Evolutionary conservation across 2,888 invertebrate genomes (phyloP), one percentile per base, ranked within the genome.

Genomic region (Bembecia ichneumoniformis): DNA sequence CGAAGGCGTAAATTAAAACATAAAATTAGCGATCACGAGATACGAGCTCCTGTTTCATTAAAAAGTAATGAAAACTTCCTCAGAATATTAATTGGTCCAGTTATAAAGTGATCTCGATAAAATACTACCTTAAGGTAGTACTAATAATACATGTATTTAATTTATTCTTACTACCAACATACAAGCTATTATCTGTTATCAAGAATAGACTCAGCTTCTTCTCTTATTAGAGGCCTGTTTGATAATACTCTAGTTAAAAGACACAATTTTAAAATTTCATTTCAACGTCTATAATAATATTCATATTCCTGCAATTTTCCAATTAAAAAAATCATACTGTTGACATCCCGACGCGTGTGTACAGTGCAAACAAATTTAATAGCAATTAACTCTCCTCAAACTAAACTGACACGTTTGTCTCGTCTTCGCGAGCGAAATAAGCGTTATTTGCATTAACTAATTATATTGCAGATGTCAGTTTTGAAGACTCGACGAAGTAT

Each of bases 1-100:
- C 53, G 56, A 53, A 67, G 62, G 72, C 66, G 74, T 69, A 71
- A 77, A 78, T 77, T 77, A 75, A 75, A 76, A 77, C 74, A 71
- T 74, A 74, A 76, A 78, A 77, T 76, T 76, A 74, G 76, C 67
- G 76, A 79, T 77, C 66, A 60, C 54, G 59, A 68, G 79, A 78
- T 78, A 79, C 53, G 60, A 67, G 62, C 66, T 64, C 63, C 63
- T 57, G 70, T 72, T 75, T 72, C 76, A 77, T 79, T 79, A 77
- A 75, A 74, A 77, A 64, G 70, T 77, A 79, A 78, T 80, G 77
- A 78, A 77, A 79, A 71, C 70, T 69, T 71, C 68, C 64, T 62
- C 63, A 60, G 71, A 68, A 68, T 74, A 77, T 77, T 75, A 75
- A 77, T 77, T 67, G 71, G 62, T 59, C 65, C 60, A 62, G 65